Evolutionary conservation across 2,888 invertebrate species (phyloP), one percentile per base, ranked within the genome.

Genomic region (Hyles lineata): DNA sequence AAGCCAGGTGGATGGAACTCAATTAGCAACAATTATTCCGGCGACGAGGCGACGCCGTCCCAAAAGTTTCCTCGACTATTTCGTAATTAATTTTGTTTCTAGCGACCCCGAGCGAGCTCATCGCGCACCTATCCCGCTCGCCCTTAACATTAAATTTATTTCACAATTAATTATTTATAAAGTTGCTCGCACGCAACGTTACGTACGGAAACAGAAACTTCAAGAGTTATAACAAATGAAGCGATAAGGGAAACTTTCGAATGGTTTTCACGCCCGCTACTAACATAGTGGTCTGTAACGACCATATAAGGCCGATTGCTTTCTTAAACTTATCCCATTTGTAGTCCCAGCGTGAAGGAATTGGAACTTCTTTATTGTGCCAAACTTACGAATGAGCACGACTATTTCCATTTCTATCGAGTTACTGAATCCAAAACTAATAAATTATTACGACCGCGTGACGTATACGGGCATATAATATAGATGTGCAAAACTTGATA

Each of bases 311-410:
- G 90, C 89, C 92, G 92, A 93, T 93, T 93, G 93, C 93, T 93
- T 93, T 92, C 92, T 90, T 91, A 92, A 93, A 93, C 90, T 93
- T 93, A 90, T 91, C 92, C 92, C 92, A 93, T 93, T 93, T 92
- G 91, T 90, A 92, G 89, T 85, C 87, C 83, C 86, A 82, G 88
- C 86, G 87, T 87, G 84, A 84, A 91, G 87, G 87, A 89, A 92
- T 92, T 87, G 87, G 87, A 93, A 93, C 90, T 92, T 91, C 91
- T 93, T 92, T 91, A 92, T 90, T 91, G 91, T 91, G 89, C 86
- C 87, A 81, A 91, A 92, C 88, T 92, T 91, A 85, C 88, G 88
- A 89, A 90, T 87, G 88, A 89, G 89, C 88, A 84, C 80, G 83
- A 86, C 86, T 85, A 92, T 93, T 92, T 90, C 90, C 92, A 92